Base-by-base conservation (phyloP, 2,113 vertebrate genomes). In the Anguilla rostrata region DNA sequence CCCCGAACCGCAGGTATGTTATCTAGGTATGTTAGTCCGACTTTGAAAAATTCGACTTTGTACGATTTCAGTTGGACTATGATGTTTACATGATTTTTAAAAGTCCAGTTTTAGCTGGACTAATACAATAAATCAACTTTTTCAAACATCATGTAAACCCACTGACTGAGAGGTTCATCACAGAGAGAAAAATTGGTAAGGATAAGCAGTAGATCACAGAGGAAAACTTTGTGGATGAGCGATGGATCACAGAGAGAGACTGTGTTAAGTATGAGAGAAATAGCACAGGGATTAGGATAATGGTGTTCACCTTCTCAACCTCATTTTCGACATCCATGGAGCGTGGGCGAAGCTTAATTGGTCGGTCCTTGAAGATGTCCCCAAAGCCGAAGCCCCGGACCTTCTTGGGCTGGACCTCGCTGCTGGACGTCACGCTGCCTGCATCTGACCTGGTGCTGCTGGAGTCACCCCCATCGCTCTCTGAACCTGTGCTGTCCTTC, bases 331-430 rank as follows among this genome's bases (percentile, higher is more conserved):
- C 89, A 78, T 99, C 98, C 93, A 98, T 95, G 8, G 98, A 99
- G 84, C 98, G 96, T 83, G 98, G 98, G 86, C 98, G 95, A 90
- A 99, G 96, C 90, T 97, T 99, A 93, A 99, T 98, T 86, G 97
- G 97, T 90, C 98, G 97, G 90, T 99, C 98, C 95, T 99, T 99
- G 93, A 99, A 99, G 94, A 99, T 99, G 94, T 99, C 97, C 12
- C 98, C 98, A 89, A 99, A 99, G 84, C 98, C 98, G 87, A 99
- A 96, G n/a, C 98, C 98, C 86, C 96, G 96, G 82, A 99, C 92
- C 93, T 99, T 99, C 95, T 99, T 99, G 82, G 98, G 97, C 84
- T 98, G 98, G 94, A 98, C 98, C 93, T 97, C 97, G 15, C 94
- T 92, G 79, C 93, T 87, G 90, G 94, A 90, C 60, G 95, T 93